These are phyloP conservation scores for Plutomurus gul DNA, from an alignment of 1,140 invertebrate species.

Conservation along the genomic window DNA sequence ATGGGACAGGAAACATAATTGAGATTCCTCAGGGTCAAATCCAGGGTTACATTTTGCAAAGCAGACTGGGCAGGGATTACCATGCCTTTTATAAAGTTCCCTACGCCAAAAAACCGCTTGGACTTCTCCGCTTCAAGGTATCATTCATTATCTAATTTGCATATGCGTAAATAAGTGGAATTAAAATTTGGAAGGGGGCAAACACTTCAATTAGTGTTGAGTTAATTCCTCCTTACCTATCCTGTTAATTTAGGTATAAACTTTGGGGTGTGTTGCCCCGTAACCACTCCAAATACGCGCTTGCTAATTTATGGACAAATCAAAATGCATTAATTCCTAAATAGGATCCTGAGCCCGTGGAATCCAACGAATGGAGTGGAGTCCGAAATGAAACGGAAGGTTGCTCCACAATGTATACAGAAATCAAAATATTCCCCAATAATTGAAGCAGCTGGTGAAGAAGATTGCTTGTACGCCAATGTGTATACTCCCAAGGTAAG, in stretches of 20 bases:
- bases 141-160: not conserved
- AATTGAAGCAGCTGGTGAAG: constrained; percentile 54
- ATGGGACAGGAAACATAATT: no score
- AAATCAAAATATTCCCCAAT: constrained; percentile 26
- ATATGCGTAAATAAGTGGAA: not conserved
- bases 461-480: constrained; percentile 65
- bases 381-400: constrained; percentile 47
- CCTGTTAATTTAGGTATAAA: no score
- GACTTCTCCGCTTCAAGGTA: constrained; percentile 6
- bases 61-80: not conserved
- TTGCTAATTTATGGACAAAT: no score
- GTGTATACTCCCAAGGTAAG: constrained; percentile 60
- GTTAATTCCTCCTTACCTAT: no score
- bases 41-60: no score
- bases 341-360: not conserved
- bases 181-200: no score
- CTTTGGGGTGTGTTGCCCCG: no score
- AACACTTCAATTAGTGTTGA: no score
- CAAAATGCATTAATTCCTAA: not conserved
- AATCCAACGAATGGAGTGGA: constrained; percentile 53
- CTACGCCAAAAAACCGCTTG: constrained; percentile 11
- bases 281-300: no score
- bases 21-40: not conserved
- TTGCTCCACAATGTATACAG: constrained; percentile 52
- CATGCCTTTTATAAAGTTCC: constrained; percentile 33